phyloP scores from a whole-genome alignment of 2,113 vertebrate genomes.

The Ctenodactylus gundi region DNA sequence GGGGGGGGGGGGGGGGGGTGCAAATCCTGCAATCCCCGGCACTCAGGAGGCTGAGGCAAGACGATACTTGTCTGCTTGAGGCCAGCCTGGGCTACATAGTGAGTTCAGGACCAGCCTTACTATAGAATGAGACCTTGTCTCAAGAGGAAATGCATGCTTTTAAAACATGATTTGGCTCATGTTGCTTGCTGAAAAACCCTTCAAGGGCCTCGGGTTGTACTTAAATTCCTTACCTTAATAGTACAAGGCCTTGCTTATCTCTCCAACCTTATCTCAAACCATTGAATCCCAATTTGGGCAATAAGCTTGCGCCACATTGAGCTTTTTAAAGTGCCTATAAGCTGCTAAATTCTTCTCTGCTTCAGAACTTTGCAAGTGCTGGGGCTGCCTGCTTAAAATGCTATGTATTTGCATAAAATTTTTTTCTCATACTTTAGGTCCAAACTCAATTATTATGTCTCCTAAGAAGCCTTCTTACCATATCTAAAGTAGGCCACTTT shows the following conservation, averaged over 20 bases:
- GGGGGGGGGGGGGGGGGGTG: too few relatives aligned
- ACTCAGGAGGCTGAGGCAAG: too few relatives aligned
- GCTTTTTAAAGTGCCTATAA: conserved; percentile 5
- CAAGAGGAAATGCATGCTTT: too few relatives aligned
- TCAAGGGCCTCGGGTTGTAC: background rate
- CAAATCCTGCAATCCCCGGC: too few relatives aligned
- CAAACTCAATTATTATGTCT: conserved; percentile 11
- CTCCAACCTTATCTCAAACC: background rate
- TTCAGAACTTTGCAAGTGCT: conserved; percentile 21
- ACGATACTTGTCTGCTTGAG: too few relatives aligned
- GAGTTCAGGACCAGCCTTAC: too few relatives aligned
- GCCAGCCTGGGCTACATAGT: too few relatives aligned
- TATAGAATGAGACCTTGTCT: too few relatives aligned
- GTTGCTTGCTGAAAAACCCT: background rate
- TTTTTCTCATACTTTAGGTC: background rate
- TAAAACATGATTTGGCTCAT: background rate
- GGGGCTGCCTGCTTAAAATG: conserved; percentile 11
- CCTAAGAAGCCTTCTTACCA: background rate
- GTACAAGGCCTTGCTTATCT: background rate
- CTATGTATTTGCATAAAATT: background rate
- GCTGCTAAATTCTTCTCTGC: background rate
- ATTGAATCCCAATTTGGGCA: background rate
- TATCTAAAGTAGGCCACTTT: conserved; percentile 5
- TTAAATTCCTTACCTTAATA: conserved; percentile 33
- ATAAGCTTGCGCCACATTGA: background rate